Base-by-base conservation (phyloP, 2,797 vertebrate genomes). In the Tragopan temminckii region DNA sequence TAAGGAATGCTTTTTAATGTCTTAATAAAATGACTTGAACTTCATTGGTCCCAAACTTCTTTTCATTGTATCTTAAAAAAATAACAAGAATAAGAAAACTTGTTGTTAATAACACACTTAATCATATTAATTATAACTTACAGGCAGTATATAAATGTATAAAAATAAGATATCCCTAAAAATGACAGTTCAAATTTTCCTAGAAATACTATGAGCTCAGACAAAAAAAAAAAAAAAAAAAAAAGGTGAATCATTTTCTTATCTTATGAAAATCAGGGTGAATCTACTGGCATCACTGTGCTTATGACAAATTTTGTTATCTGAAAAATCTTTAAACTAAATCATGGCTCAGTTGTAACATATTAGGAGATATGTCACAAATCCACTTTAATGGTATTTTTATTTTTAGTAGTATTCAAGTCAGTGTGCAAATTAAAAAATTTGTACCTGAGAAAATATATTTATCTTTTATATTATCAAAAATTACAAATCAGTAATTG, bases 261-360 rank as follows among this genome's bases (percentile, higher is more conserved):
- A 27, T 58, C 23, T 78, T 74, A 9, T 4, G 75, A 57, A 83
- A 64, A 62, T 42, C 12, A 85, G 80, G 85, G 7, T 50, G 2
- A 59, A 5, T 66, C 11, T 14, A 61, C 5, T 40, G 16, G 43
- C 10, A 40, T 62, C 9, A 48, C 29, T 16, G 11, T 13, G 4
- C 31, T 67, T 53, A 58, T 35, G 16, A 80, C 6, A 67, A 53
- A 43, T 16, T 17, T 83, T 53, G 1, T 19, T 68, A 64, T 38
- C n/a, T 85, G 20, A 38, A 10, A 10, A 46, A 80, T 58, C 36
- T 5, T 83, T 79, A 50, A 66, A 76, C 15, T 40, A 38, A 81
- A 84, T 8, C 75, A 0, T 0, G 0, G 3, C 1, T 85, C 15
- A 61, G 8, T 45, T 16, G 27, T 7, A 88, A 58, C n/a, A 68